Conservation (phyloP, 2,113 vertebrate genomes). For the Sceloporus undulatus region DNA sequence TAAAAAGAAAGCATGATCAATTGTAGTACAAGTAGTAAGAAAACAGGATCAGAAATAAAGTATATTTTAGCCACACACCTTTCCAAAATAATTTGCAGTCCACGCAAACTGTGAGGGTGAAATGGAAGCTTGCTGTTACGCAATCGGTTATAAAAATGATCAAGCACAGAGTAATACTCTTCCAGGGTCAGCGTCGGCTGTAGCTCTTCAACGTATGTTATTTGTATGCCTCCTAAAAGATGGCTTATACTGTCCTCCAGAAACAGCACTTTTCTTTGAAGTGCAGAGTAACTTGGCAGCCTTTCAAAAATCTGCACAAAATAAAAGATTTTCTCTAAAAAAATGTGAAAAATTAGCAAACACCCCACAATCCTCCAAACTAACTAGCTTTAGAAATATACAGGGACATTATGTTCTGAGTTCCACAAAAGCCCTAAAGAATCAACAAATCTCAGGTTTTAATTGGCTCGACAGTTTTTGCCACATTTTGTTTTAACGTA, state of each 20-base stretch:
- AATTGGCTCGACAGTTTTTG: no score
- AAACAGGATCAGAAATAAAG: background rate
- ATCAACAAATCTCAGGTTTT: background rate
- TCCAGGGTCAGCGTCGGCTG: conserved; percentile 85
- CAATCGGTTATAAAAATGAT: conserved; percentile 83
- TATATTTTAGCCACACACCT: conserved; percentile 74
- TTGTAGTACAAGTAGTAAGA: conserved; percentile 10
- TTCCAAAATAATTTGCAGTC: conserved; percentile 88
- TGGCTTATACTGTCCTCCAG: conserved; percentile 90
- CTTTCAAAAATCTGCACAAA: conserved; percentile 86
- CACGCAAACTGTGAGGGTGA: conserved; percentile 90
- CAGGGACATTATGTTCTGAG: background rate
- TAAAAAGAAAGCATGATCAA: background rate
- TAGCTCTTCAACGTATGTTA: conserved; percentile 86
- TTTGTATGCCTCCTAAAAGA: conserved; percentile 89
- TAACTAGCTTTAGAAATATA: background rate
- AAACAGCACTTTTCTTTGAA: conserved; percentile 84
- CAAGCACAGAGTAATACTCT: conserved; percentile 87
- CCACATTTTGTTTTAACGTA: no score
- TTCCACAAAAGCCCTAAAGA: background rate
- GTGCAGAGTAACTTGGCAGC: conserved; percentile 84
- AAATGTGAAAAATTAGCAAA: conserved; percentile 1
- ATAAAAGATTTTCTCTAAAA: conserved; percentile 26
- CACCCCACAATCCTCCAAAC: background rate
- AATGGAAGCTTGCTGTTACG: conserved; percentile 77